Base-by-base conservation (phyloP, 37 sponge, comb jelly and placozoan genomes). In the Spongilla lacustris region DNA sequence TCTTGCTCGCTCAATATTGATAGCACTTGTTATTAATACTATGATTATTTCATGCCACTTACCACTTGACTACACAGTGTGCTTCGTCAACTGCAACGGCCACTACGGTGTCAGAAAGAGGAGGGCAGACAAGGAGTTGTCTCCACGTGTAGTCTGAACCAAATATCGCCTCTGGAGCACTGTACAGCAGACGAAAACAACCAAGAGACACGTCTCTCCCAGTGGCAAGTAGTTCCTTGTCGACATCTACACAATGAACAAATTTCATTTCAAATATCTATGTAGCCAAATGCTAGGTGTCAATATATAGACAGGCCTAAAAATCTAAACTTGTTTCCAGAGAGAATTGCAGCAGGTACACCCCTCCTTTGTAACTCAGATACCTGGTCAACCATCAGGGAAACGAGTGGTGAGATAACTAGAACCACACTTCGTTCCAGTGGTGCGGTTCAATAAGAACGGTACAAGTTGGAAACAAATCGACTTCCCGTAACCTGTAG, bases 51-150 rank as follows among this genome's bases (percentile, higher is more conserved):
- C 28, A 29, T 29, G 33, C 10, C 26, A 68, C 85, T 84, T 58
- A 84, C 85, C 85, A 84, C 74, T 84, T 84, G n/a, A 49, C 76
- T 12, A 76, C 85, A 50, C 85, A 84, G 68, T 84, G 85, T 13
- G 85, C 85, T 58, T 84, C 85, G 36, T 84, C 85, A 50, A 84
- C 31, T 14, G 68, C 85, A 46, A 84, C 76, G 0, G 85, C 85
- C 19, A 46, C 85, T 30, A 84, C 85, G 22, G 30, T 26, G 21
- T 76, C 50, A 27, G 46, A 49, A n/a, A 84, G 34, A 8, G 76
- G 69, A 27, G 77, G 67, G 10, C 36, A 30, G 26, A 76, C 30
- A 11, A 84, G 66, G 58, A 80, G 31, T 80, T 80, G 49, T 29
- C 71, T 80, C 81, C 73, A 80, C 30, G 46, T 46, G 46, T 46